phyloP scores from a whole-genome alignment of 2,888 invertebrate genomes.

The Tetragonula carbonaria region DNA sequence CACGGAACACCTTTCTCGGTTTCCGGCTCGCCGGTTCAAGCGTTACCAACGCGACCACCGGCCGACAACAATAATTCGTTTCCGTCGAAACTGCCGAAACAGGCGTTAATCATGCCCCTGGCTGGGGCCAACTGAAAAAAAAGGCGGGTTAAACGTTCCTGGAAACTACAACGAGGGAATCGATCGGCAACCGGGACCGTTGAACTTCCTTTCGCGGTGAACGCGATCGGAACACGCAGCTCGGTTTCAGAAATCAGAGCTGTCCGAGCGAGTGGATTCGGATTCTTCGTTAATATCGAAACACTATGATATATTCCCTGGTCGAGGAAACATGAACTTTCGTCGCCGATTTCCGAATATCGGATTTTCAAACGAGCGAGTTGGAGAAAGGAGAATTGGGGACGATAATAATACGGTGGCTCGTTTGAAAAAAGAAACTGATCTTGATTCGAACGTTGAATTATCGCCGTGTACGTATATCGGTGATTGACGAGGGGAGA shows the following conservation, averaged over 20 bases:
- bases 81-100: constrained; percentile 67
- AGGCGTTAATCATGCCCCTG: constrained; percentile 67
- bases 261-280: not conserved
- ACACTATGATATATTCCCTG: too few species aligned
- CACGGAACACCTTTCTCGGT: not conserved
- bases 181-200: constrained; percentile 70
- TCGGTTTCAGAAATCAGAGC: constrained; percentile 2
- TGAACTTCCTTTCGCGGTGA: constrained; percentile 47
- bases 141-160: constrained; percentile 62
- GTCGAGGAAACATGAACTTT: too few species aligned
- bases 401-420: too few species aligned
- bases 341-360: too few species aligned
- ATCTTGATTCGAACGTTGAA: too few species aligned
- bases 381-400: too few species aligned
- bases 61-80: constrained; percentile 73
- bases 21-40: constrained; percentile 20
- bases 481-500: too few species aligned
- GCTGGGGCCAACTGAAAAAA: constrained; percentile 54
- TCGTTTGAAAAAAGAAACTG: too few species aligned
- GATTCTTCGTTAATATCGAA: too few species aligned
- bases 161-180: constrained; percentile 69
- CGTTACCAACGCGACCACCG: constrained; percentile 79
- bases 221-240: constrained; percentile 35
- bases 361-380: too few species aligned
- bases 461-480: too few species aligned